phyloP scores from a whole-genome alignment of 1,140 invertebrate species.

The Brachionus paranguensis region DNA sequence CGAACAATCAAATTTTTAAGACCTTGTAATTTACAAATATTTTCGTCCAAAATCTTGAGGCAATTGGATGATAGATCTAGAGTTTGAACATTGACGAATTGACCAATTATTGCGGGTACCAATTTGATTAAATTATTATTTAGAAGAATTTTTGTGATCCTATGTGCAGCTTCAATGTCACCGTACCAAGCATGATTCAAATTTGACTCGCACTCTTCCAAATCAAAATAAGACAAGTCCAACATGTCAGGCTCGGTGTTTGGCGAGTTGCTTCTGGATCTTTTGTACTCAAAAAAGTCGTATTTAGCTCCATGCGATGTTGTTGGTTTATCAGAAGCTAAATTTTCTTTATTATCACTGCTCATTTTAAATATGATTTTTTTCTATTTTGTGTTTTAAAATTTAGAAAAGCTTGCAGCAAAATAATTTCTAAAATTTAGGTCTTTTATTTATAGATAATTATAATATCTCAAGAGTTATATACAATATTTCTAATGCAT shows the following conservation, averaged over 20 bases:
- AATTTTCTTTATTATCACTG: not conserved
- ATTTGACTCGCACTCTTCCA: conserved; percentile 32
- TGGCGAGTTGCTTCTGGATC: conserved; percentile 34
- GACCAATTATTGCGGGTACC: conserved; percentile 50
- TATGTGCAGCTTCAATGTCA: conserved; percentile 14
- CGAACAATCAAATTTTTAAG: conserved; percentile 73
- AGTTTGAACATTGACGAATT: conserved; percentile 58
- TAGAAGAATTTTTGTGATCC: conserved; percentile 47
- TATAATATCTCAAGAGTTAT: not conserved
- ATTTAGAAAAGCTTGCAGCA: not conserved
- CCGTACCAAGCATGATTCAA: not conserved
- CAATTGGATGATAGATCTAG: conserved; percentile 82
- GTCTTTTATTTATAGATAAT: conserved; percentile 25
- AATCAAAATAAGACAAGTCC: conserved; percentile 30
- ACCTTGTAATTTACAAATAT: conserved; percentile 55
- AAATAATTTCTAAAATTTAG: conserved; percentile 24
- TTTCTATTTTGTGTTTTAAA: not conserved
- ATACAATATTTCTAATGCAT: not conserved
- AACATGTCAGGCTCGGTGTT: conserved; percentile 31
- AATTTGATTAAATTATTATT: conserved; percentile 52
- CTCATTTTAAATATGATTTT: not conserved
- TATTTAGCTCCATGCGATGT: not conserved
- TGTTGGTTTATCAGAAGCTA: not conserved
- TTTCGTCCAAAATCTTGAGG: conserved; percentile 67
- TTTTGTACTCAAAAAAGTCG: conserved; percentile 30